Percentiles rank a stretch among this genome's conserved stretches.
Conservation (phyloP, 2,888 invertebrate genomes). For the Platerodrilus igneus region DNA sequence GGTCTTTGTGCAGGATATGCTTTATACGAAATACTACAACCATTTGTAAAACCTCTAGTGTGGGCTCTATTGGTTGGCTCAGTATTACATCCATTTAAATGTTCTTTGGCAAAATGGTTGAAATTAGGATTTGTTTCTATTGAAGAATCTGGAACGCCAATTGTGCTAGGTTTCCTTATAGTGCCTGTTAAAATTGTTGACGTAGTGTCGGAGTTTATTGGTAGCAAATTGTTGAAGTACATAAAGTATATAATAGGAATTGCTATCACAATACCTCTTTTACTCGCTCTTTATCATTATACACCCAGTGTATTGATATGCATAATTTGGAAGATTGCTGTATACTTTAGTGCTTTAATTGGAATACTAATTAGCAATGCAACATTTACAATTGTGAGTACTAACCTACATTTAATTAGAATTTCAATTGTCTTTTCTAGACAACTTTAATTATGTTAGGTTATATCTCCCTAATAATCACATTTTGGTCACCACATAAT, state of each 20-base stretch:
- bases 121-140: slow-evolving; percentile 74
- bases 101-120: slow-evolving; percentile 68
- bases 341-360: slow-evolving; percentile 32
- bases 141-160: slow-evolving; percentile 63
- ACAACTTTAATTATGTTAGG: slow-evolving; percentile 61
- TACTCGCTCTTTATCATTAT: slow-evolving; percentile 65
- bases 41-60: slow-evolving; percentile 87
- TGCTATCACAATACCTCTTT: slow-evolving; percentile 46
- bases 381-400: slow-evolving; percentile 42
- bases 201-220: slow-evolving; percentile 68
- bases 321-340: slow-evolving; percentile 52
- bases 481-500: slow-evolving; percentile 72
- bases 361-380: slow-evolving; percentile 42
- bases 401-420: slow-evolving; percentile 13
- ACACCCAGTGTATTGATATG: slow-evolving; percentile 62
- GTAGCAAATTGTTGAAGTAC: slow-evolving; percentile 64
- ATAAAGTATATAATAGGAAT: slow-evolving; percentile 55
- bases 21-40: slow-evolving; percentile 79
- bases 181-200: slow-evolving; percentile 76
- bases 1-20: slow-evolving; percentile 69
- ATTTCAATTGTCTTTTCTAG: slow-evolving; percentile 52
- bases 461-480: slow-evolving; percentile 66
- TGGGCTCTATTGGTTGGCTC: slow-evolving; percentile 98
- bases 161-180: slow-evolving; percentile 55
- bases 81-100: slow-evolving; percentile 92